Base-by-base conservation (phyloP, 2,888 invertebrate species). In the Protonemura montana region DNA sequence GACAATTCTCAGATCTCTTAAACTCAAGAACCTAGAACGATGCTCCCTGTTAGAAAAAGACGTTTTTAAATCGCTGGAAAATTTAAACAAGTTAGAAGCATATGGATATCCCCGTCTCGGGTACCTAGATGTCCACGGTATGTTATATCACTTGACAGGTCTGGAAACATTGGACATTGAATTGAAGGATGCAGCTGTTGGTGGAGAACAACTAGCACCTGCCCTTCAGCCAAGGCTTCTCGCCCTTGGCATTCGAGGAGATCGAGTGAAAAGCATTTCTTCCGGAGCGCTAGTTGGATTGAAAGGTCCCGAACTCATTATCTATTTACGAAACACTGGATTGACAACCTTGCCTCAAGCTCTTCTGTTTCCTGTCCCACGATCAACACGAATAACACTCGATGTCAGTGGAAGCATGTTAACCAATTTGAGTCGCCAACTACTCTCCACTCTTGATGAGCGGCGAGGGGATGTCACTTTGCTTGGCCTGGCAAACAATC, bases 271-370 rank as follows among this genome's bases (percentile, higher is more conserved):
- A 89, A 95, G 95, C 7, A 94, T 98, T 1, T 95, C 97, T 0
- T 96, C 97, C 0, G 97, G 97, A 86, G 95, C 97, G 0, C 91
- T 98, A 85, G 97, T 97, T 0, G 97, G 97, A 6, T 92, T 97
- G 0, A 96, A 96, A 90, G 95, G 95, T 27, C 94, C 94, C 21
- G 91, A 93, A 16, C 93, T 98, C 0, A 93, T 92, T 0, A 94
- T 98, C n/a, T 93, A 95, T 86, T 92, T 98, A 84, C 94, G 94
- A 85, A 97, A 97, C 89, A 97, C 98, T 0, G 97, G 97, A 0
- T 91, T 98, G 7, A 94, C 94, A 21, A 93, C 93, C 16, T 92
- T 98, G 86, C 97, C 97, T 0, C 95, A 97, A 3, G 96, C 97
- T 0, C 91, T 98, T 28, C 94, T 98, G 87, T 97, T 97, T 90